Base-by-base conservation (phyloP, 2,888 invertebrate genomes). In the Lochmaea crataegi region DNA sequence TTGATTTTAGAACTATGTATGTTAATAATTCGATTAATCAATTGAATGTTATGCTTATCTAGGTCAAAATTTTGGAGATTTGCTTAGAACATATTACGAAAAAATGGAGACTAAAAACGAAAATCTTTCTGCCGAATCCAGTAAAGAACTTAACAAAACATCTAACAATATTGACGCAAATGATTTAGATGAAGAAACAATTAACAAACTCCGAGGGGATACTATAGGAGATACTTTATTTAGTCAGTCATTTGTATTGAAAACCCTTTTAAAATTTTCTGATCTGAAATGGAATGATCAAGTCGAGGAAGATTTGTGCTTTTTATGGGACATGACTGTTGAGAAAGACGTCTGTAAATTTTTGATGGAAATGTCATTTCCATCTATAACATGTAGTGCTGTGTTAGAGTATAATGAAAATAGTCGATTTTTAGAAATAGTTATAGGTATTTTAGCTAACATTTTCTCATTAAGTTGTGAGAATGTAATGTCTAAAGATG, bases 291-390 rank as follows among this genome's bases (percentile, higher is more conserved):
- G 90, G 84, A 88, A 89, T 68, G 88, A 90, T 73, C 87, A 90
- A 1, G 87, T 94, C 64, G 95, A 95, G 87, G 90, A 90, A 32
- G 92, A 94, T 81, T 87, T 95, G 51, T 94, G 94, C 82, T 90
- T 91, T 7, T 84, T 96, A 0, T 96, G 96, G 96, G 95, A 96
- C 79, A 95, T 95, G 94, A 93, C 95, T 0, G 89, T 92, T 0
- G 94, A 95, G 79, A 89, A 90, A 77, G 94, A 94, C 82, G 93
- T 96, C 0, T 93, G 94, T 11, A 82, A 89, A 57, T 92, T 92
- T 82, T 86, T 96, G 12, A 86, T 92, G 70, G 88, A 92, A 78
- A 90, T 94, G 75, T 90, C 93, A 75, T 91, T 92, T 73, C 87
- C 94, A 5, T 90, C 91, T 70, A 87, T 94, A 18, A 90, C 93